phyloP scores from a whole-genome alignment of 2,888 invertebrate species.

The Synanthedon vespiformis region DNA sequence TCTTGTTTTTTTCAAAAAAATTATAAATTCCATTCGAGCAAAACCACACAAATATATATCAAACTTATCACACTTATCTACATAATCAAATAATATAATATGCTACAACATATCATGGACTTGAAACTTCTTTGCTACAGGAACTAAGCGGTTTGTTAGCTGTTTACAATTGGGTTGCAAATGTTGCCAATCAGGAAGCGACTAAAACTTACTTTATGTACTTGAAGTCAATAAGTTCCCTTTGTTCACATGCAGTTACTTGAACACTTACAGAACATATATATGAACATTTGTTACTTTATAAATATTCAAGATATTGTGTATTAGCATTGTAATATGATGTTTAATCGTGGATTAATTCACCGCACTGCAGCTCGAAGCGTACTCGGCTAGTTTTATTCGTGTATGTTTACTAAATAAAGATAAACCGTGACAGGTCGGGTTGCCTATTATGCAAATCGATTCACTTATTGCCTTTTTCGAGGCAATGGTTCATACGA shows the following conservation, averaged over 20 bases:
- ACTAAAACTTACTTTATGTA: background rate
- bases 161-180: background rate
- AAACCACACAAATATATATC: no score
- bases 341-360: constrained; percentile 44
- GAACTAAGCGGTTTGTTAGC: background rate
- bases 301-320: constrained; percentile 3
- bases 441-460: constrained; percentile 47
- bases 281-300: constrained; percentile 1
- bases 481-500: constrained; percentile 27
- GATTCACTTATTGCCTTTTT: constrained; percentile 48
- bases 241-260: background rate
- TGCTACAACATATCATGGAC: background rate
- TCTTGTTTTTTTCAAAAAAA: no score
- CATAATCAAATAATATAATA: no score
- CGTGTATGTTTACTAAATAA: constrained; percentile 33
- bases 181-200: background rate
- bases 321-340: constrained; percentile 30
- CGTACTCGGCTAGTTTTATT: constrained; percentile 23
- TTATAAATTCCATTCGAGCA: no score
- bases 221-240: background rate
- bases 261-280: background rate
- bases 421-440: constrained; percentile 33
- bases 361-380: constrained; percentile 25
- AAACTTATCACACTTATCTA: no score
- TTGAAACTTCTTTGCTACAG: background rate